Evolutionary conservation across 2,113 vertebrate genomes (phyloP).

Genomic region (Pongo abelii): DNA sequence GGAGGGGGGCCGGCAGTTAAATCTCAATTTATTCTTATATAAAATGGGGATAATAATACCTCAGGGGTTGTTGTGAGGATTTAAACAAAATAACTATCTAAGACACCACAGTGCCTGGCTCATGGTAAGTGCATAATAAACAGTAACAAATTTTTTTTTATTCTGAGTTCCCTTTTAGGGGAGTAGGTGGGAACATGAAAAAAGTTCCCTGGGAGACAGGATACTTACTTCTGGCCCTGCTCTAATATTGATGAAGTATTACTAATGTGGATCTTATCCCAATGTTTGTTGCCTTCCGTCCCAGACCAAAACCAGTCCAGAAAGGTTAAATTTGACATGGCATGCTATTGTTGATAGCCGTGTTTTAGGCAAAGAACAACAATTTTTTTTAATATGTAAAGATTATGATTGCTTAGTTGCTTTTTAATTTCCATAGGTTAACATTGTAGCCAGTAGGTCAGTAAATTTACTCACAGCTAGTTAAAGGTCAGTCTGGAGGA

Average conservation of each 20-base stretch:
- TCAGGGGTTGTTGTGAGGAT: neutral
- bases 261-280: neutral
- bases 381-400: neutral
- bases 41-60: neutral
- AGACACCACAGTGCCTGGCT: neutral
- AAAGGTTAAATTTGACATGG: neutral
- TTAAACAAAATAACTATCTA: neutral
- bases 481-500: neutral
- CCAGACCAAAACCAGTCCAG: too few relatives aligned
- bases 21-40: constrained; percentile 9
- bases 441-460: neutral
- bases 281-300: neutral
- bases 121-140: constrained; percentile 5
- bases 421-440: neutral
- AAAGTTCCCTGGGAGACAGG: neutral
- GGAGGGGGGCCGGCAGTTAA: neutral
- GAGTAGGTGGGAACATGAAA: neutral
- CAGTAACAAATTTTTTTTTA: constrained; percentile 14
- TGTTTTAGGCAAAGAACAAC: neutral
- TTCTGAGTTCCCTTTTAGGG: neutral
- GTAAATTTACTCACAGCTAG: neutral
- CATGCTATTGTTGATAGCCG: neutral
- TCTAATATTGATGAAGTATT: neutral
- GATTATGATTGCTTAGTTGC: neutral
- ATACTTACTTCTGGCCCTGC: neutral